These are phyloP conservation scores for Meriones psammophilus DNA, from an alignment of 2,797 vertebrate genomes.

Conservation along the genomic window DNA sequence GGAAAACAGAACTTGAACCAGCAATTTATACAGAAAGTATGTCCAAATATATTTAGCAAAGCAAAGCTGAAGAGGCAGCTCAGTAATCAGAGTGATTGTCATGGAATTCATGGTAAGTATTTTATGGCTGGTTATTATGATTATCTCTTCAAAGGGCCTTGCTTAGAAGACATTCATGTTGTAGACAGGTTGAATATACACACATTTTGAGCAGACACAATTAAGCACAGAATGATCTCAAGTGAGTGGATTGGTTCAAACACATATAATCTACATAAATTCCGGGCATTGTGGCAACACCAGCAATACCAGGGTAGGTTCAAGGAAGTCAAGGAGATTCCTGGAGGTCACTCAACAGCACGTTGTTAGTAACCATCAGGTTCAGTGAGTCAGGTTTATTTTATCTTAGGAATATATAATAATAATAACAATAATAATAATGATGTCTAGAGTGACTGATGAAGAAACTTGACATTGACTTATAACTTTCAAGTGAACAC, in stretches of 20 bases:
- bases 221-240: background rate
- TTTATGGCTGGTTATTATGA: background rate
- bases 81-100: background rate
- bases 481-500: background rate
- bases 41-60: background rate
- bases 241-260: background rate
- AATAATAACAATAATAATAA: background rate
- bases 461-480: background rate
- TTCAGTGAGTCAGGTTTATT: background rate
- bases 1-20: background rate
- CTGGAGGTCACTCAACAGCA: background rate
- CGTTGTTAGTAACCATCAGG: fast-evolving
- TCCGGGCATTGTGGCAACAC: background rate
- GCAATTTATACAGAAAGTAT: background rate
- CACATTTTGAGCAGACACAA: background rate
- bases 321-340: background rate
- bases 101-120: background rate
- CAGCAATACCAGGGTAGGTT: background rate
- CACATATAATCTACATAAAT: background rate
- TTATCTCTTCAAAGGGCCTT: background rate
- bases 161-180: background rate
- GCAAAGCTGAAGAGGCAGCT: background rate
- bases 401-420: background rate
- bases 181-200: background rate
- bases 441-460: background rate